Conservation (phyloP, 1,140 invertebrate species). For the Melanaphis sacchari region DNA sequence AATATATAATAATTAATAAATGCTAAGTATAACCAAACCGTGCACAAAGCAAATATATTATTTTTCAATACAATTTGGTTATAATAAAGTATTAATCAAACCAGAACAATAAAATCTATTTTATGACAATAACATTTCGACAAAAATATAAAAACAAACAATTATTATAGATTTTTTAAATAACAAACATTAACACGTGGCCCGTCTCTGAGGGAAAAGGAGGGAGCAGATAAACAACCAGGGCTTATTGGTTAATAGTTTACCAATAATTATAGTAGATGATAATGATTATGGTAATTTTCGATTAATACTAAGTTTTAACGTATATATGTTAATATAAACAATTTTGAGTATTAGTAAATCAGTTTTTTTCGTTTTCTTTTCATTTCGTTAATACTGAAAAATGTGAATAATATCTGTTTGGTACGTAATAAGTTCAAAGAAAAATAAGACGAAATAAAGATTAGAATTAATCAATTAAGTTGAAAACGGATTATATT, state of each 20-base stretch:
- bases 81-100: not conserved
- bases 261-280: not conserved
- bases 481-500: not conserved
- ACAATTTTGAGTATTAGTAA: not conserved
- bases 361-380: not conserved
- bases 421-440: not conserved
- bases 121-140: not conserved
- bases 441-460: not conserved
- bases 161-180: not conserved
- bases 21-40: slow-evolving; percentile 30
- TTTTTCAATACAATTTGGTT: slow-evolving; percentile 22
- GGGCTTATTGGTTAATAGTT: not conserved
- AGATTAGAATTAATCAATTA: not conserved
- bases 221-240: not conserved
- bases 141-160: slow-evolving; percentile 37
- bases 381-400: not conserved
- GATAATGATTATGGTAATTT: not conserved
- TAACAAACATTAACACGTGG: slow-evolving; percentile 16
- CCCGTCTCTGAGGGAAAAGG: not conserved
- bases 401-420: not conserved
- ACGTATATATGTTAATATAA: not conserved
- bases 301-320: not conserved
- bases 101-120: not conserved
- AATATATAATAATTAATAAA: not conserved
- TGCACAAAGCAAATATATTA: slow-evolving; percentile 20